phyloP scores from a whole-genome alignment of 2,888 invertebrate genomes.

The Seira sanloemensis region DNA sequence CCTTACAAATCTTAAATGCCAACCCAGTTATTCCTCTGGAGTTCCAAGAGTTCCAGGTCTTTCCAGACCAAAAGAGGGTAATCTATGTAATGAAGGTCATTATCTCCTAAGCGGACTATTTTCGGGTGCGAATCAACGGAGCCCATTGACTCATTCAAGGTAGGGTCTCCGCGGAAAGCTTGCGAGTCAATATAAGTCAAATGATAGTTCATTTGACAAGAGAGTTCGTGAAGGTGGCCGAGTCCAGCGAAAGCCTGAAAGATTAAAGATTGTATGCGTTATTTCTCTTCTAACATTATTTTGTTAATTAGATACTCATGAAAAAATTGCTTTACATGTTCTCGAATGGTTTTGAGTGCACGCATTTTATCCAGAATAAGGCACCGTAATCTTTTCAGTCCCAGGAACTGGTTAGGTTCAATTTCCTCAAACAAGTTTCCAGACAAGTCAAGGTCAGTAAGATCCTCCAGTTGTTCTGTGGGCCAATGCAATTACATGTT shows the following conservation, averaged over 20 bases:
- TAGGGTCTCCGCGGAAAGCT: slow-evolving; percentile 65
- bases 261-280: not conserved
- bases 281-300: no score
- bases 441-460: slow-evolving; percentile 66
- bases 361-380: slow-evolving; percentile 57
- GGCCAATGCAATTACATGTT: no score
- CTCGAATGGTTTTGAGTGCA: slow-evolving; percentile 53
- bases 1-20: slow-evolving; percentile 57
- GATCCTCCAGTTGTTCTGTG: slow-evolving; percentile 27
- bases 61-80: slow-evolving; percentile 66
- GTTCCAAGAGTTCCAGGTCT: slow-evolving; percentile 67
- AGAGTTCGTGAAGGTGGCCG: slow-evolving; percentile 51
- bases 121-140: slow-evolving; percentile 59
- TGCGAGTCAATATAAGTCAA: slow-evolving; percentile 56
- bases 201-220: slow-evolving; percentile 64
- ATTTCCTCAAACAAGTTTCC: slow-evolving; percentile 66
- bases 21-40: slow-evolving; percentile 41
- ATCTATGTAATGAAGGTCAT: slow-evolving; percentile 67
- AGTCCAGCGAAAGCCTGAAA: slow-evolving; percentile 69
- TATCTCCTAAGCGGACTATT: slow-evolving; percentile 65
- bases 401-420: slow-evolving; percentile 54
- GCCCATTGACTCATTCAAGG: not conserved
- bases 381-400: slow-evolving; percentile 43
- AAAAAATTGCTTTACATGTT: slow-evolving; percentile 66
- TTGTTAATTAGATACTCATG: not conserved